phyloP scores from a whole-genome alignment of 1,140 invertebrate species.

The Formica selysi region DNA sequence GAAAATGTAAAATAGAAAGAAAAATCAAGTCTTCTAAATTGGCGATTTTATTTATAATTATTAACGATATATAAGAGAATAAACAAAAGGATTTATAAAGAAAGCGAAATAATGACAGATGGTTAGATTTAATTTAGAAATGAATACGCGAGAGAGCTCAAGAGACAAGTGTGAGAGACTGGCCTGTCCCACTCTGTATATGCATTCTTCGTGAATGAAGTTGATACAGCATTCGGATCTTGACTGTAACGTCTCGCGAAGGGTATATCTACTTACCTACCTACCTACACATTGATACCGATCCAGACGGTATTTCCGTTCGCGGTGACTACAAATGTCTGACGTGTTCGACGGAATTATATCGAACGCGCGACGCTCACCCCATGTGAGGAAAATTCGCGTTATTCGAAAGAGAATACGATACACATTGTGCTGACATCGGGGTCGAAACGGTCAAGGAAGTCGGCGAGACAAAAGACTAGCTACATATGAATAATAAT shows the following conservation, averaged over 20 bases:
- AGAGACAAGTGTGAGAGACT: neutral
- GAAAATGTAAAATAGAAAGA: neutral
- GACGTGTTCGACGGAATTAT: slow-evolving; percentile 23
- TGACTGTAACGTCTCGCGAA: neutral
- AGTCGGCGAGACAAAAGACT: neutral
- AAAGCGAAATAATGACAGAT: neutral
- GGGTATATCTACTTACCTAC: neutral
- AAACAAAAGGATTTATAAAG: neutral
- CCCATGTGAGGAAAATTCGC: slow-evolving; percentile 1
- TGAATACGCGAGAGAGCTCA: neutral
- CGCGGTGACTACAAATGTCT: neutral
- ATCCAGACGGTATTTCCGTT: slow-evolving; percentile 31
- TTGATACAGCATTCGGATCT: slow-evolving; percentile 32
- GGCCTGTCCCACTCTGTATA: neutral
- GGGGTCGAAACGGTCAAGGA: neutral
- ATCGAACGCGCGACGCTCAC: neutral
- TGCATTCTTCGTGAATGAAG: slow-evolving; percentile 40
- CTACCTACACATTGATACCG: neutral
- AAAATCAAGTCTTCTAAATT: neutral
- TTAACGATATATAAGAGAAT: neutral
- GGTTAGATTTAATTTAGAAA: neutral
- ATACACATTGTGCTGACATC: neutral
- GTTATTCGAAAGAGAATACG: neutral
- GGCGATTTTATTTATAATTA: neutral
- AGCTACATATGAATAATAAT: neutral